Percentiles rank a stretch among this genome's conserved stretches.
Conservation (phyloP, 92 coral and sea anemone genomes). For the Ricordea florida region DNA sequence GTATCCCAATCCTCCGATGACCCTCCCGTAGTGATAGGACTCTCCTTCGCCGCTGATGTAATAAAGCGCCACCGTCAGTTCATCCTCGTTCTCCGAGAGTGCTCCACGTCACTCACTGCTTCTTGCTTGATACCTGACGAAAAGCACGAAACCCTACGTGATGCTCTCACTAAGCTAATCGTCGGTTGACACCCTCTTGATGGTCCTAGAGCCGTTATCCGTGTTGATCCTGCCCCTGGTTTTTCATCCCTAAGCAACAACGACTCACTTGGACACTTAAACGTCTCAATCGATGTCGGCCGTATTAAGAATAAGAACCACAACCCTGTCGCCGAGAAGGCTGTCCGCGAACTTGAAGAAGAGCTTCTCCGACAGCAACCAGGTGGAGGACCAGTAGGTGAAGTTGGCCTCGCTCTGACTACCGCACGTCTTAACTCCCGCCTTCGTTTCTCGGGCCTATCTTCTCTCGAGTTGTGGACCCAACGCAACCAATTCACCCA, state of each 20-base stretch:
- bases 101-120: constrained; percentile 1
- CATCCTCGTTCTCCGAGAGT: constrained; percentile 32
- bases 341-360: constrained; percentile 49
- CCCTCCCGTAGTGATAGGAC: too few species aligned
- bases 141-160: constrained; percentile 22
- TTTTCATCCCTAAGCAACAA: constrained; percentile 22
- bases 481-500: too few species aligned
- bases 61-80: constrained; percentile 16
- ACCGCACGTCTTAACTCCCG: constrained; percentile 35
- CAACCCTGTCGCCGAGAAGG: constrained; percentile 55
- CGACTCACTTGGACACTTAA: constrained; percentile 19
- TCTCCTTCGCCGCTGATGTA: too few species aligned
- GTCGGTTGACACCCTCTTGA: constrained; percentile 48
- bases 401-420: constrained; percentile 14
- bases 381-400: background rate
- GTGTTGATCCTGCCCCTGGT: constrained; percentile 52
- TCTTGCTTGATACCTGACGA: constrained; percentile 4
- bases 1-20: constrained; percentile 1
- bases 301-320: constrained; percentile 5
- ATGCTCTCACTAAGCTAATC: constrained; percentile 1
- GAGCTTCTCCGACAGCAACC: constrained; percentile 58
- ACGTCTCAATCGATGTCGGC: constrained; percentile 31
- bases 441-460: constrained; percentile 11
- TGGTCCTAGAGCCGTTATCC: constrained; percentile 48
- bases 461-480: constrained; percentile 21